These are phyloP conservation scores for Piaya cayana DNA, from an alignment of 2,113 vertebrate species.

Conservation along the genomic window DNA sequence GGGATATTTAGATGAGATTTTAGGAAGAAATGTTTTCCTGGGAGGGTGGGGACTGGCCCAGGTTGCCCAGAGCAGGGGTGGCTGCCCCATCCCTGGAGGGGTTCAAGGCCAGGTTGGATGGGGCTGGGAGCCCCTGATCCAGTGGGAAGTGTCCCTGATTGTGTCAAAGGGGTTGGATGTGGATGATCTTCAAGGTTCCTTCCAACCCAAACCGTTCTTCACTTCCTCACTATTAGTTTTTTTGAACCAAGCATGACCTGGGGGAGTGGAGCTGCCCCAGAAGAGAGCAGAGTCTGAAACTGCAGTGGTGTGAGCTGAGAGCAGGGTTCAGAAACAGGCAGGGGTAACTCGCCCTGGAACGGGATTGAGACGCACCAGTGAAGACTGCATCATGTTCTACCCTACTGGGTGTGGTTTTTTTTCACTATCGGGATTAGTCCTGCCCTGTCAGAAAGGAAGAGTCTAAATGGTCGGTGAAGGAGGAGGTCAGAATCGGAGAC, in stretches of 20 bases:
- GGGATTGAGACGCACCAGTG: neutral
- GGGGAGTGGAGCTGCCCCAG: neutral
- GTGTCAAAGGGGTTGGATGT: too few relatives aligned
- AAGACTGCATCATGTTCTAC: fast-evolving
- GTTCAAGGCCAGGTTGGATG: too few relatives aligned
- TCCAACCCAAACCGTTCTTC: too few relatives aligned
- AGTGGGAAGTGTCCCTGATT: too few relatives aligned
- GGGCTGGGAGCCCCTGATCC: too few relatives aligned
- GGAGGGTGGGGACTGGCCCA: too few relatives aligned
- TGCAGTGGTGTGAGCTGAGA: neutral
- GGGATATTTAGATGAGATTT: too few relatives aligned
- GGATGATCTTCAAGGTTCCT: too few relatives aligned
- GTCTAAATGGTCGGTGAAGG: neutral
- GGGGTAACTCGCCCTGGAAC: neutral
- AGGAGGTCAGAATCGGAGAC: neutral
- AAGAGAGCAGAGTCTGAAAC: neutral
- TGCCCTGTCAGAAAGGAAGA: neutral
- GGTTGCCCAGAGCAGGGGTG: too few relatives aligned
- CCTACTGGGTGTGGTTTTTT: neutral
- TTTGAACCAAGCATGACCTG: neutral
- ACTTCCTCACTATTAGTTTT: neutral
- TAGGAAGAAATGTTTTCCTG: too few relatives aligned
- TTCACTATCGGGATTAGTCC: neutral
- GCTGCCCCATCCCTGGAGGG: too few relatives aligned
- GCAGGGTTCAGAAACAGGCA: neutral